A percentile compares a stretch with the other conserved stretches of the same genome.
Conservation (phyloP, 2,888 invertebrate species). For the Penaeus monodon region DNA sequence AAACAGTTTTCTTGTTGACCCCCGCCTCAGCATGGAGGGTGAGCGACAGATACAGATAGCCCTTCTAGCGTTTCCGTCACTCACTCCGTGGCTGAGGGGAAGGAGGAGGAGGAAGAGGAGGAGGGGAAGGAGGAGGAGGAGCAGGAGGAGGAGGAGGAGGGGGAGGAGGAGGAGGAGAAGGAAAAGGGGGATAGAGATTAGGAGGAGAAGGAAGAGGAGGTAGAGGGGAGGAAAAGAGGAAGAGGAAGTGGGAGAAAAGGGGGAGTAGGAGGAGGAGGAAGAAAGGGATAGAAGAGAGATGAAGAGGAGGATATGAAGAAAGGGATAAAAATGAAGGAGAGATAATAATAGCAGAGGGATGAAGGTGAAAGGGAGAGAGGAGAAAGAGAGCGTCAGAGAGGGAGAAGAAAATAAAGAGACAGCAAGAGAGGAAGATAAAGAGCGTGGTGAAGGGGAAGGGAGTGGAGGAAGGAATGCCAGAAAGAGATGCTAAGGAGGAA, state of each 20-base stretch:
- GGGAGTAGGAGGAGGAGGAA: neutral
- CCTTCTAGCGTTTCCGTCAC: conserved; percentile 64
- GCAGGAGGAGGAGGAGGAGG: neutral
- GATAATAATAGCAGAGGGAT: too few relatives aligned
- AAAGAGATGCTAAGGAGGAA: too few relatives aligned
- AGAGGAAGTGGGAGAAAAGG: neutral
- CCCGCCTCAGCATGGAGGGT: conserved; percentile 61
- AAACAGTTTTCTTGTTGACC: conserved; percentile 59
- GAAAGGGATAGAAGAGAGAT: neutral
- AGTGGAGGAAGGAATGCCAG: too few relatives aligned
- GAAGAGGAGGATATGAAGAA: too few relatives aligned
- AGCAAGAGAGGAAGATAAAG: too few relatives aligned
- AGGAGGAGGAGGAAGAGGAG: neutral
- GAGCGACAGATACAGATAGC: conserved; percentile 57
- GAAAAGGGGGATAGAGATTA: neutral
- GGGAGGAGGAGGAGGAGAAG: neutral
- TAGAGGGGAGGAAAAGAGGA: neutral
- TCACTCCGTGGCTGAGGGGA: conserved; percentile 51
- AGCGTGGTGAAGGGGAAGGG: too few relatives aligned
- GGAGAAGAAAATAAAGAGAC: too few relatives aligned
- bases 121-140: neutral
- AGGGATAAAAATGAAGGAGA: too few relatives aligned
- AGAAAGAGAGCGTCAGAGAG: too few relatives aligned
- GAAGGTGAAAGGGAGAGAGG: too few relatives aligned
- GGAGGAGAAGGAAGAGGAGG: neutral